Evolutionary conservation across 2,888 invertebrate genomes (phyloP).

Genomic region (Sussaba pulchella): DNA sequence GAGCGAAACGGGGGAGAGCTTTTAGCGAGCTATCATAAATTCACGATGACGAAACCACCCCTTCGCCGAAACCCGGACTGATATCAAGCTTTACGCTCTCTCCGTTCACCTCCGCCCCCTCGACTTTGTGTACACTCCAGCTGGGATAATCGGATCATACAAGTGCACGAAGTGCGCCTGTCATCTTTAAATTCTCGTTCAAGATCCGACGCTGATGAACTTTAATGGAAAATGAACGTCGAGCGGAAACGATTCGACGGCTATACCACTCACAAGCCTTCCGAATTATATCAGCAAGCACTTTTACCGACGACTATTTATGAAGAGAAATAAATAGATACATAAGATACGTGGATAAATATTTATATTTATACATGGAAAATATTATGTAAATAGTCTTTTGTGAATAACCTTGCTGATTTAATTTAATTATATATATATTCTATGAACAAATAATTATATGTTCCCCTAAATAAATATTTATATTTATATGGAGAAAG

Average conservation of each 20-base stretch:
- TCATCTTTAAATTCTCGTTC: constrained; percentile 24
- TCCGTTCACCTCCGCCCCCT: not conserved
- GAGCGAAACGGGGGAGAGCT: constrained; percentile 48
- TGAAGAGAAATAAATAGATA: too few relatives aligned
- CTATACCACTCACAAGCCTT: not conserved
- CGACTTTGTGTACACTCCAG: constrained; percentile 7
- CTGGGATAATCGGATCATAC: constrained; percentile 35
- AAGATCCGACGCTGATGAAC: not conserved
- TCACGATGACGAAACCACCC: constrained; percentile 56
- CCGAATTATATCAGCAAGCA: not conserved
- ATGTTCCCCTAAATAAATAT: too few relatives aligned
- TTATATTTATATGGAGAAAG: too few relatives aligned
- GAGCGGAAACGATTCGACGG: not conserved
- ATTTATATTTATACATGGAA: too few relatives aligned
- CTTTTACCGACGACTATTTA: too few relatives aligned
- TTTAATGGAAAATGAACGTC: constrained; percentile 22
- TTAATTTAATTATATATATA: too few relatives aligned
- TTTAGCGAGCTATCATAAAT: constrained; percentile 68
- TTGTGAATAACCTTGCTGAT: too few relatives aligned
- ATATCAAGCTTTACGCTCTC: constrained; percentile 16
- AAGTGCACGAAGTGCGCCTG: constrained; percentile 9
- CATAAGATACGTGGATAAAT: too few relatives aligned
- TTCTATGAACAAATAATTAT: too few relatives aligned
- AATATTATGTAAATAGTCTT: too few relatives aligned
- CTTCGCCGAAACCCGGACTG: constrained; percentile 20